Evolutionary conservation across 2,888 invertebrate species (phyloP), one percentile per base, ranked within the genome.

Genomic region (Linnaemya vulpina): DNA sequence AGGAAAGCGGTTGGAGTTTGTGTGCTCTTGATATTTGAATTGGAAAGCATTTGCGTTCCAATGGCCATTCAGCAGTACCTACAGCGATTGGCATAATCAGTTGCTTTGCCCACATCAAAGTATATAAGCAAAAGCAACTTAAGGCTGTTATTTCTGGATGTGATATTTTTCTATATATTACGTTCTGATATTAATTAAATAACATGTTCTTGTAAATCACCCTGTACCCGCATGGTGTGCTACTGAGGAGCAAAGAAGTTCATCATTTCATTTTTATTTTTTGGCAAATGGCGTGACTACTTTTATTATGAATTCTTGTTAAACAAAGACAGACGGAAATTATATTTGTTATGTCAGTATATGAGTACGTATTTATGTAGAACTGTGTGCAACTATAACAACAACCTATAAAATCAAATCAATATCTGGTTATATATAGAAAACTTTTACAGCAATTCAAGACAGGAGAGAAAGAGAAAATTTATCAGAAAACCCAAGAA

Each of bases 341-440:
- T 78, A 30, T 55, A n/a, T n/a, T 43, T 60, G 20, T 51, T 51
- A 51, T 46, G 1, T 5, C 11, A 0, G n/a, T 40, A 40, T 30
- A 0, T 46, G 9, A 9, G 11, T 63, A n/a, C 43, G 65, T 30
- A 17, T 20, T 11, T 68, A 13, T 17, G 13, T 13, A 3, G 17
- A 8, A 9, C 15, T 30, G 15, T 51, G 13, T 88, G 90, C 90
- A 91, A 89, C 90, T 91, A 90, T 90, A 90, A 90, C 90, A 90
- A 90, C 91, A 90, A 90, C 91, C 90, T 90, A 90, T 83, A 89
- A 90, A 87, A 73, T 82, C 53, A 73, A 84, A 84, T 70, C 75
- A 73, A 84, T 73, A 77, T 73, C 51, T 30, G 11, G 35, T 38
- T 53, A 75, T 67, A 71, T 73, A 55, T 76, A 62, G 49, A 55